Evolutionary conservation across 2,113 vertebrate genomes (phyloP).

Genomic region (Gambusia affinis): DNA sequence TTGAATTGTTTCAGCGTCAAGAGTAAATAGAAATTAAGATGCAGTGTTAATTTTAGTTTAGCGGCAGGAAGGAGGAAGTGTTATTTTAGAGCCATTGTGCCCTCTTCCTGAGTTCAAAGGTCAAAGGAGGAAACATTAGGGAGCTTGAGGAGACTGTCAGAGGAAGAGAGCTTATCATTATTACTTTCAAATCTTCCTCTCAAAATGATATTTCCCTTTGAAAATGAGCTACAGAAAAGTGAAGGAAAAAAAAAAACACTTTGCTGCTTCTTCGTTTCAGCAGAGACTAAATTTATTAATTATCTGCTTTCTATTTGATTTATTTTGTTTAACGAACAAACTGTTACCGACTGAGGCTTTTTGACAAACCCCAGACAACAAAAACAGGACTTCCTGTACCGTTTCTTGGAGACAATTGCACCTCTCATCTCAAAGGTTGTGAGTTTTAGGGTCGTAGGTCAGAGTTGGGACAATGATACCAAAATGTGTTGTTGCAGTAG

Average conservation of each 20-base stretch:
- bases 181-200: background rate
- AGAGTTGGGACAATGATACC: background rate
- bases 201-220: background rate
- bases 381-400: background rate
- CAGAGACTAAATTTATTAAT: background rate
- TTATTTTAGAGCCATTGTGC: constrained; percentile 68
- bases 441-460: background rate
- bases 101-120: constrained; percentile 56
- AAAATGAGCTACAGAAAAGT: background rate
- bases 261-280: background rate
- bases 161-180: constrained; percentile 9
- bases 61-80: constrained; percentile 55
- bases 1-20: background rate
- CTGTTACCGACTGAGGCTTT: background rate
- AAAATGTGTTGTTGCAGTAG: background rate
- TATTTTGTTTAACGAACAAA: too few relatives aligned
- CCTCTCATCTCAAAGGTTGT: background rate
- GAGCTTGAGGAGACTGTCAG: constrained; percentile 14
- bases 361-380: background rate
- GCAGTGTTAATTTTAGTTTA: constrained; percentile 53
- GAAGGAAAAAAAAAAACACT: background rate
- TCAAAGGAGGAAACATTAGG: constrained; percentile 36
- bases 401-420: background rate
- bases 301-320: background rate
- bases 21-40: constrained; percentile 16